phyloP scores from a whole-genome alignment of 2,888 invertebrate genomes.

The Sturmia bella region DNA sequence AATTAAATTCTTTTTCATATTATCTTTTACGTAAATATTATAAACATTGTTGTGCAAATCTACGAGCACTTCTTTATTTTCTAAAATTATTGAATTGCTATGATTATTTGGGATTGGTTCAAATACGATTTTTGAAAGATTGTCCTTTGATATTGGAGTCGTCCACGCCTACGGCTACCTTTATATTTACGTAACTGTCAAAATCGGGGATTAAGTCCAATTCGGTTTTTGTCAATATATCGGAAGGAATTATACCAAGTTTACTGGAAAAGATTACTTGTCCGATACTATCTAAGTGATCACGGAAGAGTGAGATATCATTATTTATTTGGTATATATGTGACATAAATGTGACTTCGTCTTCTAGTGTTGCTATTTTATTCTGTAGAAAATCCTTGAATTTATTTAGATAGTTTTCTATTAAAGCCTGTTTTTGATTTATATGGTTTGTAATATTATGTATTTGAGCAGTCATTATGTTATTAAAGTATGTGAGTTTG shows the following conservation, averaged over 20 bases:
- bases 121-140: not conserved
- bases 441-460: conserved; percentile 10
- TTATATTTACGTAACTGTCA: too few species aligned
- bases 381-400: conserved; percentile 9
- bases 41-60: conserved; percentile 34
- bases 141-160: conserved; percentile 5
- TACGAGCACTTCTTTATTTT: conserved; percentile 2
- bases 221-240: too few species aligned
- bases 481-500: not conserved
- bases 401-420: conserved; percentile 16
- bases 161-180: conserved; percentile 1
- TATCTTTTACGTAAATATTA: conserved; percentile 8
- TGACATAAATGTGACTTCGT: not conserved
- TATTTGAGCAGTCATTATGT: conserved; percentile 14
- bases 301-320: too few species aligned
- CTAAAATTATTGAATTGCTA: not conserved
- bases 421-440: not conserved
- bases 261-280: too few species aligned
- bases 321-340: too few species aligned
- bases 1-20: conserved; percentile 23
- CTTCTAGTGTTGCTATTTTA: conserved; percentile 14
- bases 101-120: not conserved
- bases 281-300: too few species aligned
- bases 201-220: too few species aligned
- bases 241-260: too few species aligned